Base-by-base conservation (phyloP, 2,113 vertebrate genomes). In the Lepus europaeus region DNA sequence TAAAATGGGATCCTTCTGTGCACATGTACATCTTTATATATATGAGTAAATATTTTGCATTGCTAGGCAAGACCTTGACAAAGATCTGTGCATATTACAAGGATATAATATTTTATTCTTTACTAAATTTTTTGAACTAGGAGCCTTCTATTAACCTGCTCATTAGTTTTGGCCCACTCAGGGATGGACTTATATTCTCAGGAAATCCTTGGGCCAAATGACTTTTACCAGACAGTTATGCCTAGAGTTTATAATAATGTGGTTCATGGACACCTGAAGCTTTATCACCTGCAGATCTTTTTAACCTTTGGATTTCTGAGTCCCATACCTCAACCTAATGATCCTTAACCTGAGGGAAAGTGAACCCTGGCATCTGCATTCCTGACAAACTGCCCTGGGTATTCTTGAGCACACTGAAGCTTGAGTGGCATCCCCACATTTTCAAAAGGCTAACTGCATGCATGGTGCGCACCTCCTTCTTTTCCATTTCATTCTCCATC, bases 231-330 rank as follows among this genome's bases (percentile, higher is more conserved):
- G 73, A 45, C 81, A 1, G 0, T 72, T 87, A 80, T 3, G 81
- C 61, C 16, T 22, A 68, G 63, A 73, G 33, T 82, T 69, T 83
- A 9, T 82, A 93, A 82, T 51, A 86, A 17, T n/a, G 13, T 76
- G 27, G 8, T 31, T 22, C 4, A 7, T 25, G 22, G 12, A 84
- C 19, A 31, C 3, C 6, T 78, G 45, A 5, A 3, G 68, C 29
- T 64, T 23, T 59, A 63, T 88, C 33, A 77, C 23, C 39, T 70
- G 66, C 69, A 27, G 33, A 63, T 70, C 3, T 59, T 70, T 84
- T 74, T 51, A 56, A 81, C 31, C 9, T 79, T 87, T 61, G 70
- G 33, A 72, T 69, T 85, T 93, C 80, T 89, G 19, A 83, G 72
- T 9, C 45, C 3, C 76, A 66, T 8, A 25, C 16, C 9, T 56